A percentile compares a stretch with the other conserved stretches of the same genome.
These are phyloP conservation scores for Alviniconcha marisindica DNA, from an alignment of 1,140 invertebrate species.

Conservation along the genomic window DNA sequence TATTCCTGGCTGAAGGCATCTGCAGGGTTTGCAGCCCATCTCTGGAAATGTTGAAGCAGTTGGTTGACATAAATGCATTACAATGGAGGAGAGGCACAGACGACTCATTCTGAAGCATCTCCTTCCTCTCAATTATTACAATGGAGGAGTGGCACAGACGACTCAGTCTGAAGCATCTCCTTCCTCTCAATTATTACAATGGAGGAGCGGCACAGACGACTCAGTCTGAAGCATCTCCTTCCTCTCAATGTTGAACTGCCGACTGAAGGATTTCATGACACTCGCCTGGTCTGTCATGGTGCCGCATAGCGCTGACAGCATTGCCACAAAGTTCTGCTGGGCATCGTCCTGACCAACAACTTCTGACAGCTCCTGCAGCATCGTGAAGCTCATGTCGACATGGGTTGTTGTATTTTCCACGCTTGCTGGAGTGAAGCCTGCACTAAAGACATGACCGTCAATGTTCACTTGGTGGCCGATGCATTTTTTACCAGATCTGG, in stretches of 20 bases:
- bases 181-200: not conserved
- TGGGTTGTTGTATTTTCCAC: not conserved
- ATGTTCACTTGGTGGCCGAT: constrained; percentile 4
- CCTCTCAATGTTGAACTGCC: not conserved
- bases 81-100: no score
- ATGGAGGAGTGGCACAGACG: no score
- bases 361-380: not conserved
- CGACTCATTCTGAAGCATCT: not conserved
- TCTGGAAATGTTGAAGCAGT: constrained; percentile 17
- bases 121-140: not conserved
- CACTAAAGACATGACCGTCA: not conserved
- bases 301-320: not conserved
- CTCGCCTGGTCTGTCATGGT: constrained; percentile 4
- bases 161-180: not conserved
- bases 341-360: not conserved
- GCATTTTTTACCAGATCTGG: not conserved
- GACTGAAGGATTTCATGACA: constrained; percentile 9
- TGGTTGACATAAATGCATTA: not conserved
- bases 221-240: not conserved
- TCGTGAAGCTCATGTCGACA: not conserved
- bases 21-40: constrained; percentile 26
- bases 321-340: not conserved
- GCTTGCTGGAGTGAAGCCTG: not conserved
- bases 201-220: no score
- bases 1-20: constrained; percentile 21